A percentile compares a stretch with the other conserved stretches of the same genome.
These are phyloP conservation scores for Acrobasis repandana DNA, from an alignment of 2,888 invertebrate species.

Conservation along the genomic window DNA sequence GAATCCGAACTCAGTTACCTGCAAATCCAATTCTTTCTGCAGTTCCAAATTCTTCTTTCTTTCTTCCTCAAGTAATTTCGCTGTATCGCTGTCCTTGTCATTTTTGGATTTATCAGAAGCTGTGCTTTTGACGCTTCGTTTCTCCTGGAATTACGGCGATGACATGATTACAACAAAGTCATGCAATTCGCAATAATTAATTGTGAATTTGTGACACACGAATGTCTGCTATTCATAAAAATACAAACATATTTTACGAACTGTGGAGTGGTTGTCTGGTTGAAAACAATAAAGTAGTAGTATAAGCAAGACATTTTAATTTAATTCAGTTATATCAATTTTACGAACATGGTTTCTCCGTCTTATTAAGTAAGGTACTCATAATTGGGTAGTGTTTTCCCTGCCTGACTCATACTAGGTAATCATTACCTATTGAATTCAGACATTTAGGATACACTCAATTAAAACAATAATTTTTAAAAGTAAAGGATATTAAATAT, in stretches of 20 bases:
- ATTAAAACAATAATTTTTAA: too few species aligned
- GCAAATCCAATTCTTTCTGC: constrained; percentile 94
- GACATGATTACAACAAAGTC: not conserved
- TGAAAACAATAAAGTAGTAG: too few species aligned
- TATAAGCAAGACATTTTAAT: too few species aligned
- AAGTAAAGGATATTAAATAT: too few species aligned
- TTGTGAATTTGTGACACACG: too few species aligned
- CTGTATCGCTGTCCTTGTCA: constrained; percentile 82
- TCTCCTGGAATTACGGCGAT: constrained; percentile 56
- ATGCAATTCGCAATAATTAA: too few species aligned
- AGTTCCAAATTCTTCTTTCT: constrained; percentile 88
- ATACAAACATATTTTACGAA: too few species aligned
- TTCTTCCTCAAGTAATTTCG: constrained; percentile 89
- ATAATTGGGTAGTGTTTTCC: not conserved
- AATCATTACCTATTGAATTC: not conserved
- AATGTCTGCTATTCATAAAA: too few species aligned
- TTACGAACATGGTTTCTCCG: not conserved
- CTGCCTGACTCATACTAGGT: not conserved
- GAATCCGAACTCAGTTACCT: too few species aligned
- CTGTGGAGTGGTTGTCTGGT: too few species aligned
- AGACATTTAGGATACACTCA: too few species aligned
- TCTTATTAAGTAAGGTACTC: not conserved
- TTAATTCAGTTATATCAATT: not conserved
- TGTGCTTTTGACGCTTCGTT: constrained; percentile 73
- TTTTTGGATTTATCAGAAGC: constrained; percentile 72